Conservation (phyloP, 2,888 invertebrate genomes). For the Philereme transversata region DNA sequence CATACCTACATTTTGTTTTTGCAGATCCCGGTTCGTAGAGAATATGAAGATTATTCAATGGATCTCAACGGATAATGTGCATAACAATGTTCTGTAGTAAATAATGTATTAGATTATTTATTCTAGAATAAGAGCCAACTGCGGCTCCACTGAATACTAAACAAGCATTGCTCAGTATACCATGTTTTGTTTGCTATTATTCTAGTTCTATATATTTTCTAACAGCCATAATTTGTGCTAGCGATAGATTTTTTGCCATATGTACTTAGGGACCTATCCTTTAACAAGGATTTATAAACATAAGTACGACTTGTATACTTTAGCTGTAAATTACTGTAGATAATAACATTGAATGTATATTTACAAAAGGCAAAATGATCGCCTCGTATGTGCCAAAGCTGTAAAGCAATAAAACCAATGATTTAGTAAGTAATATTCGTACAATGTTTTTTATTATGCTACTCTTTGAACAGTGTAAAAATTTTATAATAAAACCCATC, state of each 20-base stretch:
- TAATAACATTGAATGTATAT: too few relatives aligned
- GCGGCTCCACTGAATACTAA: constrained; percentile 21
- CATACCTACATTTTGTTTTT: constrained; percentile 20
- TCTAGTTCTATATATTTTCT: constrained; percentile 4
- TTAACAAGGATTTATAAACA: constrained; percentile 13
- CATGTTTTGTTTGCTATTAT: constrained; percentile 7
- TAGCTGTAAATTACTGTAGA: constrained; percentile 3
- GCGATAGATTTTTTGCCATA: constrained; percentile 7
- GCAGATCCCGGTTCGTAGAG: constrained; percentile 33
- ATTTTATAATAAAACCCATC: too few relatives aligned
- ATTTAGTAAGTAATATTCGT: not conserved
- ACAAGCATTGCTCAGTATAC: constrained; percentile 1
- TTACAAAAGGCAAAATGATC: constrained; percentile 1
- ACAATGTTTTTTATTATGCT: too few relatives aligned
- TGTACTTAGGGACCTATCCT: not conserved
- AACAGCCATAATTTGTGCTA: not conserved
- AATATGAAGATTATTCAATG: constrained; percentile 31
- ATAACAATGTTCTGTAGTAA: constrained; percentile 18
- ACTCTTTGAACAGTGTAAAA: too few relatives aligned
- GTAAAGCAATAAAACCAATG: constrained; percentile 11
- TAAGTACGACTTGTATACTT: not conserved
- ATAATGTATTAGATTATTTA: constrained; percentile 29
- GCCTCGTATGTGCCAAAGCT: constrained; percentile 8
- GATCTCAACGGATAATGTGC: constrained; percentile 32
- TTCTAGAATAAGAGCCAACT: constrained; percentile 23